Percentiles rank a stretch among this genome's conserved stretches.
These are phyloP conservation scores for Chrysocyon brachyurus DNA, from an alignment of 2,797 vertebrate species.

Conservation along the genomic window DNA sequence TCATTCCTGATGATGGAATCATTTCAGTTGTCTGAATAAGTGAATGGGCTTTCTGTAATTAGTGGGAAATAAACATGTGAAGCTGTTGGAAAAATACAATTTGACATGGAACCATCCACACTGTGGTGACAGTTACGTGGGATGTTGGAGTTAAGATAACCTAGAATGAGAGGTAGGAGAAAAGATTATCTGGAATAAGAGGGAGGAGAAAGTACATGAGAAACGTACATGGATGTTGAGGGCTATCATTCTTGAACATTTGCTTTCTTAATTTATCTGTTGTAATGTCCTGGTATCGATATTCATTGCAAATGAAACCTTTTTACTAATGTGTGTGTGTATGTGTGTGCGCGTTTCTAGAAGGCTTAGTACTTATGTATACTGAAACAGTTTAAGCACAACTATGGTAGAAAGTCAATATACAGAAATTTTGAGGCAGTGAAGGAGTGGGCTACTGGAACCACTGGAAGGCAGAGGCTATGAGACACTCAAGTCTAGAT, in stretches of 20 bases:
- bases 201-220: background rate
- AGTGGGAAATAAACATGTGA: conserved; percentile 52
- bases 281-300: background rate
- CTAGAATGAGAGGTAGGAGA: background rate
- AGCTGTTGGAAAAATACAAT: conserved; percentile 24
- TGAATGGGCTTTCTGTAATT: background rate
- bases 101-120: background rate
- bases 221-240: background rate
- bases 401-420: background rate
- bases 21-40: background rate
- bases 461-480: background rate
- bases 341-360: background rate
- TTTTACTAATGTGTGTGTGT: background rate
- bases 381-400: background rate
- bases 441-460: background rate
- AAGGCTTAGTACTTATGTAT: background rate
- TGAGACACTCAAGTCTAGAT: background rate
- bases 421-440: background rate
- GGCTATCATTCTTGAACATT: background rate
- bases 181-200: background rate
- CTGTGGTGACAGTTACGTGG: background rate
- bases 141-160: conserved; percentile 27
- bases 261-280: conserved; percentile 49
- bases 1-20: conserved; percentile 21
- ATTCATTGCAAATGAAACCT: background rate